These are phyloP conservation scores for Erebia palarica DNA, from an alignment of 2,888 invertebrate genomes.

Conservation along the genomic window DNA sequence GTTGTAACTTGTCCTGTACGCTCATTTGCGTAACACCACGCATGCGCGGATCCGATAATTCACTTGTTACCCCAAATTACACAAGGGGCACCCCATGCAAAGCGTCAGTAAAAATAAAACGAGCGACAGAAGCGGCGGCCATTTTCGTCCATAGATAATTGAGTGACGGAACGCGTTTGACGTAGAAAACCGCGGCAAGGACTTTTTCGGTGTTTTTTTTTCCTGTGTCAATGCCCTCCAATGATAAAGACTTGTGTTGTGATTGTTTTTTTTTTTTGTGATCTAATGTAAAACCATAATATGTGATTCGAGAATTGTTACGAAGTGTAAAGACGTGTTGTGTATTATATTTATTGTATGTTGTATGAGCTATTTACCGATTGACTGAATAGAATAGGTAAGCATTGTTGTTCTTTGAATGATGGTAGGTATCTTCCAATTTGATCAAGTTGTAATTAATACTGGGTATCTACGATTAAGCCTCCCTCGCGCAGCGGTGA, in stretches of 20 bases:
- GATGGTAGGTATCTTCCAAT: not conserved
- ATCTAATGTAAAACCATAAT: not conserved
- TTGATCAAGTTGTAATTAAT: not conserved
- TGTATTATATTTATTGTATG: not conserved
- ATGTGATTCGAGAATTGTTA: slow-evolving; percentile 6
- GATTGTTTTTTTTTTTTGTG: slow-evolving; percentile 23
- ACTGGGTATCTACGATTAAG: too few species aligned
- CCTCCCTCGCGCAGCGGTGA: too few species aligned
- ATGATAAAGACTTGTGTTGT: slow-evolving; percentile 22
- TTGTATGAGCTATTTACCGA: not conserved
- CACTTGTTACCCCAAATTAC: slow-evolving; percentile 77
- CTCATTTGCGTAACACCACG: slow-evolving; percentile 76
- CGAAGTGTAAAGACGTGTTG: not conserved
- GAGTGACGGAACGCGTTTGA: slow-evolving; percentile 62
- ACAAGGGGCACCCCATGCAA: slow-evolving; percentile 73
- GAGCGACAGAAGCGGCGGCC: slow-evolving; percentile 49
- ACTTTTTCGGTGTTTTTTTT: slow-evolving; percentile 36
- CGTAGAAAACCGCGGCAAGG: slow-evolving; percentile 56
- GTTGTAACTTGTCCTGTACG: slow-evolving; percentile 43
- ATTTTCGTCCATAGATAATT: slow-evolving; percentile 67
- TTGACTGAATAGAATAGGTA: slow-evolving; percentile 2
- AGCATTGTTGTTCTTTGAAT: not conserved
- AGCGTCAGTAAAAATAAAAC: slow-evolving; percentile 70
- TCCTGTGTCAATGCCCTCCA: slow-evolving; percentile 32
- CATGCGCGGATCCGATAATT: slow-evolving; percentile 76